Conservation (phyloP, 2,888 invertebrate species). For the Drosophila aldrichi region DNA sequence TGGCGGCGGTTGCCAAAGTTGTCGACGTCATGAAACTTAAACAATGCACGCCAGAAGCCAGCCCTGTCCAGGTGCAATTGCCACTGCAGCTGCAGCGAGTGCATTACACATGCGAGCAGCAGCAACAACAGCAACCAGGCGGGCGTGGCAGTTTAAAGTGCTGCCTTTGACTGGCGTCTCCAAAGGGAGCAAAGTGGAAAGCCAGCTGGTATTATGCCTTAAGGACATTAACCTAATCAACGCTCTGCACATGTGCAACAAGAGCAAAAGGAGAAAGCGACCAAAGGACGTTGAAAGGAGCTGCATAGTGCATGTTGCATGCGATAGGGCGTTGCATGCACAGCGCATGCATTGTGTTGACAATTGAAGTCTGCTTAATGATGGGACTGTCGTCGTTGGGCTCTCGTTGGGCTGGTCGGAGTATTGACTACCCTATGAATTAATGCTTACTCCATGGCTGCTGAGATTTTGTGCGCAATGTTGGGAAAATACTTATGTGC, state of each 20-base stretch:
- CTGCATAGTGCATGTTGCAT: constrained; percentile 19
- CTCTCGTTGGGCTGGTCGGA: background rate
- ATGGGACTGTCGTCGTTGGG: background rate
- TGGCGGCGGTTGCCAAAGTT: constrained; percentile 77
- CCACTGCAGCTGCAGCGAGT: constrained; percentile 39
- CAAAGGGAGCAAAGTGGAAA: constrained; percentile 22
- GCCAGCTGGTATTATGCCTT: constrained; percentile 66
- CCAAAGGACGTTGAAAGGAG: background rate
- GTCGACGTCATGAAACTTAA: constrained; percentile 74
- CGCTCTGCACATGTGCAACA: constrained; percentile 36
- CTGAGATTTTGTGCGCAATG: constrained; percentile 15
- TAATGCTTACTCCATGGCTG: constrained; percentile 31
- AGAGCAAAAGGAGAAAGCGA: background rate
- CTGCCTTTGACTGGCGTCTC: constrained; percentile 45
- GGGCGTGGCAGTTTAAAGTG: constrained; percentile 40
- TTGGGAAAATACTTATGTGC: background rate
- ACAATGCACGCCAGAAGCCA: constrained; percentile 59
- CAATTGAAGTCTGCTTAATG: constrained; percentile 26
- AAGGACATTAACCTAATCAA: constrained; percentile 79
- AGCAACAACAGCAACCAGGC: background rate
- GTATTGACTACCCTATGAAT: constrained; percentile 51
- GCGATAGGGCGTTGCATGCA: constrained; percentile 17
- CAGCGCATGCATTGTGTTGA: constrained; percentile 24
- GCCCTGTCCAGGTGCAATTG: constrained; percentile 23
- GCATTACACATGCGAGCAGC: constrained; percentile 38